A percentile compares a stretch with the other conserved stretches of the same genome.
Evolutionary conservation across 2,888 invertebrate genomes (phyloP).

Genomic region (Lottia gigantea): DNA sequence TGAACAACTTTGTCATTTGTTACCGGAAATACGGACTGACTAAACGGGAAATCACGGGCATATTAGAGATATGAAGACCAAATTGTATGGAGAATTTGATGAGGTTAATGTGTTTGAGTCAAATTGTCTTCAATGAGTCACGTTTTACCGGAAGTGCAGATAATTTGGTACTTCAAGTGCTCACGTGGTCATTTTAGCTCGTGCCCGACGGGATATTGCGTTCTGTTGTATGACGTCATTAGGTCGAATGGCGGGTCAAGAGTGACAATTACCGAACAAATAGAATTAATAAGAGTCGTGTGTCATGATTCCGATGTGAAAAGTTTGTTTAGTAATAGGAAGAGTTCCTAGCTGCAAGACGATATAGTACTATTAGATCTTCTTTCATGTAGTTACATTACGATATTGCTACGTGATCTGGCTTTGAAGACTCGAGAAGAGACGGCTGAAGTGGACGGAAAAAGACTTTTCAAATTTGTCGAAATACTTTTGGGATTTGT

Average conservation of each 20-base stretch:
- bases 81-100: background rate
- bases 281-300: background rate
- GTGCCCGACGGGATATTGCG: constrained; percentile 8
- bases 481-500: too few species aligned
- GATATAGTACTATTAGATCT: too few species aligned
- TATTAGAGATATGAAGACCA: too few species aligned
- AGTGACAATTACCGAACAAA: background rate
- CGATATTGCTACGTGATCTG: too few species aligned
- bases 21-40: background rate
- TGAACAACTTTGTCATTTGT: background rate
- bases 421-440: too few species aligned
- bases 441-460: too few species aligned
- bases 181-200: background rate
- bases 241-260: background rate
- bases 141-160: background rate
- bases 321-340: too few species aligned
- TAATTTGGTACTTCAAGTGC: constrained; percentile 1
- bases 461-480: too few species aligned
- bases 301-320: too few species aligned
- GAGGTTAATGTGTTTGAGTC: background rate
- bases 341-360: too few species aligned
- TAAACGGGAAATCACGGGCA: background rate
- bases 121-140: background rate
- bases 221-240: constrained; percentile 8
- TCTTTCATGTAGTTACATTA: too few species aligned